Conservation (phyloP, 2,797 vertebrate genomes). For the Etheostoma nigrum region DNA sequence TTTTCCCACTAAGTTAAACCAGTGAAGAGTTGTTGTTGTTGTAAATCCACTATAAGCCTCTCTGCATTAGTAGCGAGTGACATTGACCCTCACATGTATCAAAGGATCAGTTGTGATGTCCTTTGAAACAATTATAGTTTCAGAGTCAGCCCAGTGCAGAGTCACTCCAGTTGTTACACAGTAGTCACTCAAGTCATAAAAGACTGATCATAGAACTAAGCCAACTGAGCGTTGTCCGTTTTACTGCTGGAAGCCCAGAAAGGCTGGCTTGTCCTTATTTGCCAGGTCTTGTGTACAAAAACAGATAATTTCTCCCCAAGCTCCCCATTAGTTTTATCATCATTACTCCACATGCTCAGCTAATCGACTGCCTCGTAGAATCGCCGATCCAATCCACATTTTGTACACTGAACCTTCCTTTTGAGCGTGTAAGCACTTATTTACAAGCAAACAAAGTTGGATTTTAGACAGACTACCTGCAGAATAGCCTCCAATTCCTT, state of each 20-base stretch:
- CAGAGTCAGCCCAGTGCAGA: constrained; percentile 25
- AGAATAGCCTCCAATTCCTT: constrained; percentile 22
- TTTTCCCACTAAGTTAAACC: not conserved
- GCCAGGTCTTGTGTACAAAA: constrained; percentile 24
- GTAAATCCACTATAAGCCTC: constrained; percentile 37
- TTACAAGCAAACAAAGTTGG: constrained; percentile 6
- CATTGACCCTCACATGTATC: constrained; percentile 40
- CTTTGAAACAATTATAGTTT: constrained; percentile 47
- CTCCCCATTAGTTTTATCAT: constrained; percentile 23
- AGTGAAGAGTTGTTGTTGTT: constrained; percentile 5
- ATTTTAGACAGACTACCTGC: constrained; percentile 2
- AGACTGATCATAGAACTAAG: constrained; percentile 41
- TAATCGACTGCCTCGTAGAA: constrained; percentile 6
- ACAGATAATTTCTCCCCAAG: constrained; percentile 9
- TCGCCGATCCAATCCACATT: not conserved
- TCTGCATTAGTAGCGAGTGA: constrained; percentile 41
- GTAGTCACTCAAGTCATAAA: constrained; percentile 41
- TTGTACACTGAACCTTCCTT: constrained; percentile 13
- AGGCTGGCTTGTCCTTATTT: constrained; percentile 5
- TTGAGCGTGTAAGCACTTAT: constrained; percentile 4
- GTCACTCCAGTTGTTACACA: constrained; percentile 33
- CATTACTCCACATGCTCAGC: constrained; percentile 24
- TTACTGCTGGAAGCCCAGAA: constrained; percentile 11
- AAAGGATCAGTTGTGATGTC: constrained; percentile 51
- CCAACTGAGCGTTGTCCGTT: constrained; percentile 17